A percentile compares a stretch with the other conserved stretches of the same genome.
Conservation (phyloP, 1,140 invertebrate species). For the Achatina immaculata region DNA sequence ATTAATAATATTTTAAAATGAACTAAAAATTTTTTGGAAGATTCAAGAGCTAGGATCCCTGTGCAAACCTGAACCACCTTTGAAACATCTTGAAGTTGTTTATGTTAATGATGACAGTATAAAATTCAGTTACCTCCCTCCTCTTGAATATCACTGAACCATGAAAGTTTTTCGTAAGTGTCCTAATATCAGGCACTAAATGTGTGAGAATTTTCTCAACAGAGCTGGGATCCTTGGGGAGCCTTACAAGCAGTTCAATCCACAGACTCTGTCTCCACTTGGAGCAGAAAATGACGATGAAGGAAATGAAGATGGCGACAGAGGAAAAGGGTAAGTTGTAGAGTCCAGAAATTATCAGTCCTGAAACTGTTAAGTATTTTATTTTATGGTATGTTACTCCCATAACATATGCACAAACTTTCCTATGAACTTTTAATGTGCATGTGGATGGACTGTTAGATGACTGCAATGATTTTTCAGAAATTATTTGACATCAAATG, state of each 20-base stretch:
- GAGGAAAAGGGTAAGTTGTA: conserved; percentile 39
- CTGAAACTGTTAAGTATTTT: too few relatives aligned
- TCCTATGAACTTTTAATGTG: too few relatives aligned
- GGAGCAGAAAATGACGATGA: conserved; percentile 68
- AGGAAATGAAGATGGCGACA: conserved; percentile 58
- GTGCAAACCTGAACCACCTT: background rate
- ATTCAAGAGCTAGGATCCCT: background rate
- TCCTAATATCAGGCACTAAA: too few relatives aligned
- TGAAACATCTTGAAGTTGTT: background rate
- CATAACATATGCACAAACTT: too few relatives aligned
- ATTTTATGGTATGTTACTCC: too few relatives aligned
- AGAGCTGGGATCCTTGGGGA: conserved; percentile 69
- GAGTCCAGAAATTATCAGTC: background rate
- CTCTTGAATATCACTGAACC: background rate
- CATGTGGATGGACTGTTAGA: too few relatives aligned
- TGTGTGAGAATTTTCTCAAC: background rate
- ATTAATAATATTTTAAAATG: background rate
- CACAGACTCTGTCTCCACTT: conserved; percentile 58
- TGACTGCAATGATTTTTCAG: too few relatives aligned
- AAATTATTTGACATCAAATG: too few relatives aligned
- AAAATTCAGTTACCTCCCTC: background rate
- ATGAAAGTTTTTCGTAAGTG: background rate
- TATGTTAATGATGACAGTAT: background rate
- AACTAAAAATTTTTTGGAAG: background rate
- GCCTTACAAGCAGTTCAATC: conserved; percentile 61